Evolutionary conservation across 1,140 invertebrate species (phyloP), one percentile per base, ranked within the genome.

Genomic region (Goniozus legneri): DNA sequence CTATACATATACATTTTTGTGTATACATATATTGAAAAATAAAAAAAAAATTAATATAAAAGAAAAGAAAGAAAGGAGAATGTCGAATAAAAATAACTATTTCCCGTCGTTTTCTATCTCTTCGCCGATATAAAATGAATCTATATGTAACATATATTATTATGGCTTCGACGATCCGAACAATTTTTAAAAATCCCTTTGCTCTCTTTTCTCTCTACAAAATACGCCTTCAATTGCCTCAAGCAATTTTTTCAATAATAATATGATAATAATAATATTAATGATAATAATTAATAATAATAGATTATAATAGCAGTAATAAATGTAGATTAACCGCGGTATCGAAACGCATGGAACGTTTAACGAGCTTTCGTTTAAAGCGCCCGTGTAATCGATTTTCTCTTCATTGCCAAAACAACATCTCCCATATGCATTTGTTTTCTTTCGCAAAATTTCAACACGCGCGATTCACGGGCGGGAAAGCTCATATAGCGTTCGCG

Each of bases 191-290:
- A 13, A 35, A 45, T 50, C 38, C 35, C 44, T 43, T 60, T 38
- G 44, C 42, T 42, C 27, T 47, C 37, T 53, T 44, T 56, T 44
- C 42, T 62, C 61, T 64, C 56, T 60, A 54, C 64, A 70, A 73
- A 72, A 76, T 73, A 75, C 73, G 69, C 72, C 60, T 73, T 60
- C 63, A 73, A 75, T 75, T 73, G 70, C 60, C 53, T 39, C n/a
- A 54, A 42, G 52, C 48, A 55, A 55, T 52, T 10, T 27, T 27
- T 27, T 4, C 24, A 10, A 27, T 27, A 38, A 53, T 22, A 8
- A 24, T 32, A 14, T 59, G 52, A 44, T 42, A 59, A 48, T 43
- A 58, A 54, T 14, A 33, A 34, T 53, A 53, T 44, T 20, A 10
- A 42, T 58, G 48, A 47, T 54, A 54, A 51, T 33, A 33, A 44